Evolutionary conservation across 2,888 invertebrate species (phyloP).

Genomic region (Mechanitis messenoides): DNA sequence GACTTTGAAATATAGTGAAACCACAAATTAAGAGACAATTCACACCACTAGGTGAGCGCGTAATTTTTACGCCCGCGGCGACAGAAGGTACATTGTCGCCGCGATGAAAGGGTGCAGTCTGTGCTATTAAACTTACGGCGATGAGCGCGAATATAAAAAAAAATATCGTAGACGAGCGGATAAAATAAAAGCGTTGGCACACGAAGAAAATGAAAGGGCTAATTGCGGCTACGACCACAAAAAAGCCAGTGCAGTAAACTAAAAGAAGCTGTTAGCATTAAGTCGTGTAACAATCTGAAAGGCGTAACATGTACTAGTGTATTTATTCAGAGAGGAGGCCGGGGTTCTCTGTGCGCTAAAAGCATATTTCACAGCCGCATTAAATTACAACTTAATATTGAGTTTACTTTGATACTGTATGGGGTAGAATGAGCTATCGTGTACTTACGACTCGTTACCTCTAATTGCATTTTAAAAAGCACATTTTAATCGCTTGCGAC

Average conservation of each 20-base stretch:
- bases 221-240: slow-evolving; percentile 62
- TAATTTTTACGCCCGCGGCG: slow-evolving; percentile 42
- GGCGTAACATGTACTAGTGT: slow-evolving; percentile 39
- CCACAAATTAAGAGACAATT: slow-evolving; percentile 57
- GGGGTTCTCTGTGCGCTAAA: slow-evolving; percentile 25
- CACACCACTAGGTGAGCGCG: slow-evolving; percentile 43
- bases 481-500: slow-evolving; percentile 9
- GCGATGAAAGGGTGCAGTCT: slow-evolving; percentile 50
- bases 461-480: slow-evolving; percentile 3
- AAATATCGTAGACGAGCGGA: slow-evolving; percentile 49
- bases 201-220: slow-evolving; percentile 59
- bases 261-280: slow-evolving; percentile 58
- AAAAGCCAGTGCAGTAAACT: slow-evolving; percentile 57
- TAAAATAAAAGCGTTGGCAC: slow-evolving; percentile 61
- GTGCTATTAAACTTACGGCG: slow-evolving; percentile 58
- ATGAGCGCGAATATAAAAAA: slow-evolving; percentile 46
- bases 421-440: slow-evolving; percentile 11
- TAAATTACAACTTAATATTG: slow-evolving; percentile 20
- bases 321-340: slow-evolving; percentile 39
- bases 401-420: slow-evolving; percentile 16
- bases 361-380: slow-evolving; percentile 27
- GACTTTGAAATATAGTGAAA: slow-evolving; percentile 42
- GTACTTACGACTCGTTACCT: not conserved
- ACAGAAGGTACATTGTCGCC: slow-evolving; percentile 36
- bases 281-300: slow-evolving; percentile 49